Evolutionary conservation across 2,113 vertebrate species (phyloP).

Genomic region (Coracopsis vasa): DNA sequence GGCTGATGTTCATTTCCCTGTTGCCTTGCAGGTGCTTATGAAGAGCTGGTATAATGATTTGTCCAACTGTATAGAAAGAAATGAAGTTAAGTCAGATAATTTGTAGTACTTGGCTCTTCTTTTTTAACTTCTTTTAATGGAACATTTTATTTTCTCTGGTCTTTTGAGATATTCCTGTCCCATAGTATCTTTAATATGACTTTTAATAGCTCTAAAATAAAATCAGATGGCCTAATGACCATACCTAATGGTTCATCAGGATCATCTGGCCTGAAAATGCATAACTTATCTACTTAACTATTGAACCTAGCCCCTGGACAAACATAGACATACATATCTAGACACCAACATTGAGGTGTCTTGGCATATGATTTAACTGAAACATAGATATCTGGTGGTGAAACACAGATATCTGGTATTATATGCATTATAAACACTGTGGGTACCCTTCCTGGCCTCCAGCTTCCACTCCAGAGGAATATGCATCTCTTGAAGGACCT

Average conservation of each 20-base stretch:
- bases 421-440: background rate
- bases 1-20: background rate
- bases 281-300: background rate
- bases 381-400: background rate
- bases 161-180: background rate
- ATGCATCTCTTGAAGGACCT: background rate
- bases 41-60: background rate
- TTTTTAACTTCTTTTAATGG: background rate
- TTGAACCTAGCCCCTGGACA: background rate
- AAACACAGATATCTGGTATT: background rate
- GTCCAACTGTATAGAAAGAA: background rate
- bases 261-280: background rate
- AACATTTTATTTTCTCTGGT: background rate
- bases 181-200: background rate
- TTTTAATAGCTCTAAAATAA: background rate
- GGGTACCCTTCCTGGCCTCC: background rate
- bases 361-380: background rate
- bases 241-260: background rate
- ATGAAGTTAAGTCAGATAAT: background rate
- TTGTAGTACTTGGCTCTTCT: background rate
- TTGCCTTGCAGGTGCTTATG: background rate
- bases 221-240: background rate
- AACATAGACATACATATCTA: background rate
- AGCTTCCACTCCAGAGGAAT: background rate
- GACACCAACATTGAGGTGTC: background rate